Conservation (phyloP, 1,140 invertebrate genomes). For the Hylaeus anthracinus region DNA sequence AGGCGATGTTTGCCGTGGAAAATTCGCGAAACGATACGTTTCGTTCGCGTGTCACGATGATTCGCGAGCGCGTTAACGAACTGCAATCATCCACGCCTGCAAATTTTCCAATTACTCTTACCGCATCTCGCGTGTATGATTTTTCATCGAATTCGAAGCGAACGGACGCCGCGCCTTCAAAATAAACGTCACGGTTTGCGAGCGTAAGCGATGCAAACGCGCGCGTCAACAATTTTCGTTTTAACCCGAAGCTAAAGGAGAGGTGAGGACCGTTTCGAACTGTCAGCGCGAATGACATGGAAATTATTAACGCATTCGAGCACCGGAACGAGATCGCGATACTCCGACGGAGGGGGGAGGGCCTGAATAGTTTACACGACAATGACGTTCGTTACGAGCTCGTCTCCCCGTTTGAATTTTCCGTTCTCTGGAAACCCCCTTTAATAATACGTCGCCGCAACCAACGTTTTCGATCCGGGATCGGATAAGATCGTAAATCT, state of each 20-base stretch:
- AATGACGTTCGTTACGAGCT: too few relatives aligned
- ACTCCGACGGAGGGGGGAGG: too few relatives aligned
- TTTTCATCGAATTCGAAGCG: not conserved
- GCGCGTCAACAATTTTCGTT: not conserved
- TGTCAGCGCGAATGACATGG: not conserved
- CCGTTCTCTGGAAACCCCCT: too few relatives aligned
- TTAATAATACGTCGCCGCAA: too few relatives aligned
- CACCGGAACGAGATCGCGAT: too few relatives aligned
- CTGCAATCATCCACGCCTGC: constrained; percentile 30
- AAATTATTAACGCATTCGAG: not conserved
- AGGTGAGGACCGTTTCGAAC: not conserved
- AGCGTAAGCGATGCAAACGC: not conserved
- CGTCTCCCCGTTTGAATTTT: too few relatives aligned
- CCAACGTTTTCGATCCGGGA: too few relatives aligned
- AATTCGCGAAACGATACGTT: constrained; percentile 4
- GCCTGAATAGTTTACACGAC: too few relatives aligned
- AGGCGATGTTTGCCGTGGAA: not conserved
- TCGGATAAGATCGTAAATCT: too few relatives aligned
- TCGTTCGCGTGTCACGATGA: not conserved
- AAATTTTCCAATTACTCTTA: constrained; percentile 11
- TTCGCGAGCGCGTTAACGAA: constrained; percentile 1
- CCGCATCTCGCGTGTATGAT: not conserved
- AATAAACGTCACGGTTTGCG: not conserved
- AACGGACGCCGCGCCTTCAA: not conserved
- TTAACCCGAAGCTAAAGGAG: not conserved